Base-by-base conservation (phyloP, 2,888 invertebrate genomes). In the Nymphalis polychloros region DNA sequence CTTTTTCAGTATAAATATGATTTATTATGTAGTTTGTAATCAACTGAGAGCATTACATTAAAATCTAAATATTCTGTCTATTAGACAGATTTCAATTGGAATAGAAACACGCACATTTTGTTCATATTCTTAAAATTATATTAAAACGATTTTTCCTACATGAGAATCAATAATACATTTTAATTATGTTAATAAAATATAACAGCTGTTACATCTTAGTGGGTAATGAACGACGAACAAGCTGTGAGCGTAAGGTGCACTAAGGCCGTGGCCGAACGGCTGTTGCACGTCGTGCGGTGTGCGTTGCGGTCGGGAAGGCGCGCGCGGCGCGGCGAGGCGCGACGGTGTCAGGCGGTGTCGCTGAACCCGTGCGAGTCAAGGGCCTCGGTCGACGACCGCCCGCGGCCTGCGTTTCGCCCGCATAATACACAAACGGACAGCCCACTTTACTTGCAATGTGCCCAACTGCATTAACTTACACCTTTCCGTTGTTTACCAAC, bases 381-480 rank as follows among this genome's bases (percentile, higher is more conserved):
- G 92, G 92, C 91, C 92, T 79, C 89, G 92, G 92, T 90, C 91
- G 91, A 86, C 88, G 92, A 90, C 91, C 91, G 91, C 82, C 75
- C 83, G 81, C 84, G 82, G 84, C 81, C 84, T 81, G 83, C 81
- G 84, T 79, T 84, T 82, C 83, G 84, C 84, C 81, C 84, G 84
- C 84, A 86, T 82, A 81, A 81, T 81, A 79, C 79, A 84, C 85
- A 73, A 75, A 84, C 85, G 79, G 79, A 81, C 81, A 81, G 81
- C 83, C 80, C 79, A 82, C 81, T 63, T 66, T 69, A 57, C 67
- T 68, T 71, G 65, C 68, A 69, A 73, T 70, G 60, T 69, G 68
- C 63, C 67, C 71, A 73, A 71, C 69, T 74, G 67, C 68, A 70
- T 71, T 69, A 65, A 63, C 72, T 73, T 64, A 72, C 72, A 73